Percentiles rank a stretch among this genome's conserved stretches.
Conservation (phyloP, 2,797 vertebrate species). For the Hippocampus kuda region DNA sequence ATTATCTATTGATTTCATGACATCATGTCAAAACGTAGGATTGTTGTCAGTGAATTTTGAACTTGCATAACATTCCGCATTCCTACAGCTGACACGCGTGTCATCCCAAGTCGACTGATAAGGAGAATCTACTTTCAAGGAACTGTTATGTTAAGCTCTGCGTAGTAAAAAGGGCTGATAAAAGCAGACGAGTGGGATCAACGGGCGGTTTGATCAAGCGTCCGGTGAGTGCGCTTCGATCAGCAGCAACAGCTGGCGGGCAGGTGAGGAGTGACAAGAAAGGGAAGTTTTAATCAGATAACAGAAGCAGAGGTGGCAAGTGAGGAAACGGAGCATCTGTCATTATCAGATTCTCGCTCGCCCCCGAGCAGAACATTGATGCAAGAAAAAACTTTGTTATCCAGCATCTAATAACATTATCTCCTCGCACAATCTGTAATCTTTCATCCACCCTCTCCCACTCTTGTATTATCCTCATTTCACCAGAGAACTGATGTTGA, state of each 20-base stretch:
- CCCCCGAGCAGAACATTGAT: slow-evolving; percentile 43
- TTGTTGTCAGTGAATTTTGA: too few species aligned
- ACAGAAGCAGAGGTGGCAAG: slow-evolving; percentile 13
- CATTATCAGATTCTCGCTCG: slow-evolving; percentile 17
- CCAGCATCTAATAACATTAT: slow-evolving; percentile 58
- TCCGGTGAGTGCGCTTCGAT: background rate
- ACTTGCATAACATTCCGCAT: too few species aligned
- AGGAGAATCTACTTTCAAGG: background rate
- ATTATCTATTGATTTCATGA: too few species aligned
- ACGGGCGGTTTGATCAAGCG: background rate
- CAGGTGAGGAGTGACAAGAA: slow-evolving; percentile 14
- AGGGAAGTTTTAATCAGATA: background rate
- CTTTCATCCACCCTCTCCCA: slow-evolving; percentile 21
- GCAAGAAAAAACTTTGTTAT: slow-evolving; percentile 48
- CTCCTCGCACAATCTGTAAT: slow-evolving; percentile 49
- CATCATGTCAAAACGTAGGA: too few species aligned
- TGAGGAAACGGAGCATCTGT: slow-evolving; percentile 29
- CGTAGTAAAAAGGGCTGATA: background rate
- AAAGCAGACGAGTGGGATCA: background rate
- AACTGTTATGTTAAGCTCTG: background rate
- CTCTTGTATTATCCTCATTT: slow-evolving; percentile 42
- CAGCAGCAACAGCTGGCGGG: slow-evolving; percentile 10
- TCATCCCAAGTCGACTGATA: background rate
- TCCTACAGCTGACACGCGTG: too few species aligned
- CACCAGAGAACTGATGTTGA: slow-evolving; percentile 42